Conservation (phyloP, 2,888 invertebrate species). For the Clanis bilineata region DNA sequence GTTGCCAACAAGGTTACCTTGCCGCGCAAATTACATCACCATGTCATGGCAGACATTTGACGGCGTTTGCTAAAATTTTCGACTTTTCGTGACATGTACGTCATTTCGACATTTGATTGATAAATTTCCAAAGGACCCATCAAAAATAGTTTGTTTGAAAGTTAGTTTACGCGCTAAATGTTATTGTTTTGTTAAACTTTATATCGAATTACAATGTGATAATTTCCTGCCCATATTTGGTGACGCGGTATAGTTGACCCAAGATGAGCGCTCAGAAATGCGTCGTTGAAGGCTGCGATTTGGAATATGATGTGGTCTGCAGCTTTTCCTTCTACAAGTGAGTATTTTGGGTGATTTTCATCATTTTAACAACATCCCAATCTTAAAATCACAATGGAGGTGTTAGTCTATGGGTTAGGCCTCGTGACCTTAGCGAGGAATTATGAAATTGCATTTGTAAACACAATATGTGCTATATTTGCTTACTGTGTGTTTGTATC, state of each 20-base stretch:
- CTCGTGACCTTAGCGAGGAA: not conserved
- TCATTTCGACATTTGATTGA: constrained; percentile 83
- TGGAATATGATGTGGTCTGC: constrained; percentile 78
- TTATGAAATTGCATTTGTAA: not conserved
- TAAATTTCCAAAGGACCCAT: constrained; percentile 80
- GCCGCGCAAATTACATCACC: constrained; percentile 74
- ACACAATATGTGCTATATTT: not conserved
- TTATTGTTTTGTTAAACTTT: constrained; percentile 60
- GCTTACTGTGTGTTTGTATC: not conserved
- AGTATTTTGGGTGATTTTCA: constrained; percentile 49
- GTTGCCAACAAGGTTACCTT: constrained; percentile 57
- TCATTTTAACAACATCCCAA: not conserved
- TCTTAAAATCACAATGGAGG: not conserved
- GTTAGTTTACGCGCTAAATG: constrained; percentile 79
- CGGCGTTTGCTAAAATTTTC: constrained; percentile 65
- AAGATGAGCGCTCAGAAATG: constrained; percentile 74
- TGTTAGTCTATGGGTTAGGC: constrained; percentile 20
- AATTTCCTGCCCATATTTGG: constrained; percentile 62
- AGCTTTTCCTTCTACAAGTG: constrained; percentile 80
- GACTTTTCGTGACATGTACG: constrained; percentile 81
- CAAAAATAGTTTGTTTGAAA: constrained; percentile 81
- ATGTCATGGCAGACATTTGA: constrained; percentile 71
- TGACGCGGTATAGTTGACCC: constrained; percentile 44
- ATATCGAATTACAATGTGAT: constrained; percentile 68
- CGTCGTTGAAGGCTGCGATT: constrained; percentile 77